These are phyloP conservation scores for Girardinus metallicus DNA, from an alignment of 2,797 vertebrate species.

Conservation along the genomic window DNA sequence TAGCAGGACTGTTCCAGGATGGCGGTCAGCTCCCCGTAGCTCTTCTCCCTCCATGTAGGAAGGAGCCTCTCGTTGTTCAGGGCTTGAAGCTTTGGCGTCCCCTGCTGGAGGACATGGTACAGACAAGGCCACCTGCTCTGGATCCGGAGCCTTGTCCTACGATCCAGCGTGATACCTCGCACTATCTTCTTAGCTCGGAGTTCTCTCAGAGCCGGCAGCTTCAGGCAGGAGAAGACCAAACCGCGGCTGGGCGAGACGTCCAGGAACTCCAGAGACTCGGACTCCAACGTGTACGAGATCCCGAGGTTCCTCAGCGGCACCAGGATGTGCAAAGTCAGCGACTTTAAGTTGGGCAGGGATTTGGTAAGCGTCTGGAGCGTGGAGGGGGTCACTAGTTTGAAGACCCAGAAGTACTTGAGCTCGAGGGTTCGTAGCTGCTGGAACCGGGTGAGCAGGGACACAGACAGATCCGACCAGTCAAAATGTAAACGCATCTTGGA, in stretches of 20 bases:
- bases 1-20: slow-evolving; percentile 86
- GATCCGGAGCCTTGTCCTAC: slow-evolving; percentile 81
- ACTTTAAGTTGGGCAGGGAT: slow-evolving; percentile 83
- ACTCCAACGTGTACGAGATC: slow-evolving; percentile 86
- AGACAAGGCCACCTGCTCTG: slow-evolving; percentile 87
- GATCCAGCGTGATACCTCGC: slow-evolving; percentile 85
- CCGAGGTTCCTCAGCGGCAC: slow-evolving; percentile 86
- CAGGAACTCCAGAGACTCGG: slow-evolving; percentile 82
- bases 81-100: slow-evolving; percentile 82
- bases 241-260: slow-evolving; percentile 86
- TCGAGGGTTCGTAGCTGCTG: slow-evolving; percentile 85
- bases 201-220: slow-evolving; percentile 82
- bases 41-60: slow-evolving; percentile 80
- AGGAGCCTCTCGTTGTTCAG: slow-evolving; percentile 86
- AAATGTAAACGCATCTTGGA: slow-evolving; percentile 84
- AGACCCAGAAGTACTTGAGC: slow-evolving; percentile 89
- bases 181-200: slow-evolving; percentile 86
- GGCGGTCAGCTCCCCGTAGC: slow-evolving; percentile 79
- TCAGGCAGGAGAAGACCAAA: slow-evolving; percentile 84
- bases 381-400: slow-evolving; percentile 83
- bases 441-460: slow-evolving; percentile 82
- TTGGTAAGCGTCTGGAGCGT: slow-evolving; percentile 81
- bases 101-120: slow-evolving; percentile 83
- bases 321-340: slow-evolving; percentile 84
- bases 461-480: slow-evolving; percentile 85